Evolutionary conservation across 2,113 vertebrate genomes (phyloP), one percentile per base, ranked within the genome.

Genomic region (Gulo gulo): DNA sequence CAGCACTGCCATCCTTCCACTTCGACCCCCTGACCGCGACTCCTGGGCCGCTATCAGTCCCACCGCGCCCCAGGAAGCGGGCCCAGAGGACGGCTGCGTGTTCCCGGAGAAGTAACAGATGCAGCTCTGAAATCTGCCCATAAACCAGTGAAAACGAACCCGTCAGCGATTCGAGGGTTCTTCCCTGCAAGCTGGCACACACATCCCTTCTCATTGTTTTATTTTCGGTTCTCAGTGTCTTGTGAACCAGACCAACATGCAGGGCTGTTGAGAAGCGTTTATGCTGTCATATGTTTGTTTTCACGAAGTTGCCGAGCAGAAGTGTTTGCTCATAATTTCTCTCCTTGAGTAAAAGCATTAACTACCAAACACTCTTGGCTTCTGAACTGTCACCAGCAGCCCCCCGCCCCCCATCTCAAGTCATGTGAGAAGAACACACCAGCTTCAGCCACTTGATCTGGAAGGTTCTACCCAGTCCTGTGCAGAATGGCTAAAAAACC

Each of bases 101-200:
- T 94, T 92, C 74, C 98, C 91, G 96, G 87, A 98, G 76, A 74
- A 98, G 78, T 63, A 98, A 98, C 98, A 98, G 97, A 98, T 97
- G 98, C 97, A 93, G 97, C 96, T 98, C 97, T 96, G 93, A 98
- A 97, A 98, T 98, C 85, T 94, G 96, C 98, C 98, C 98, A 97
- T 97, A 98, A 98, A 98, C 95, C 96, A 98, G 98, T 91, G 98
- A 97, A 98, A 98, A 92, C 47, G 98, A 98, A 97, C 57, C 63
- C 86, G 67, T 96, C 97, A 97, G 42, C 98, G 95, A 88, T 85
- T 97, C 86, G 31, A 88, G 85, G 96, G 85, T 10, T 93, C 96
- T 78, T 80, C 76, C 83, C 91, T 1, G 76, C 92, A 96, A 97
- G 80, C 94, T 97, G 63, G 96, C 86, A 96, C 93, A 74, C 67